These are phyloP conservation scores for Petrophora chlorosata DNA, from an alignment of 2,888 invertebrate species.

Conservation along the genomic window DNA sequence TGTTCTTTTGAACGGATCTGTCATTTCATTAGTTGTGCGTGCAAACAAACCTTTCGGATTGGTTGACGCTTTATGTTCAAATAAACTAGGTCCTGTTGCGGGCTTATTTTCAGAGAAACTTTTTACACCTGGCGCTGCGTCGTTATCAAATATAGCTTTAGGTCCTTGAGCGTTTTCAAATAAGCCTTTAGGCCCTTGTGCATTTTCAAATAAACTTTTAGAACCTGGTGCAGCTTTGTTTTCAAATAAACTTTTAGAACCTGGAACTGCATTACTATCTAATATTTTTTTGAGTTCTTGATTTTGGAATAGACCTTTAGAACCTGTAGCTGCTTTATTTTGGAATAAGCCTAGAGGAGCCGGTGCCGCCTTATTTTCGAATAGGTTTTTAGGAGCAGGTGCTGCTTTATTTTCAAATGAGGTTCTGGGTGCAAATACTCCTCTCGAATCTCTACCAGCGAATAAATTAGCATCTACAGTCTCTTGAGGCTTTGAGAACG, in stretches of 20 bases:
- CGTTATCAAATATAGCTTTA: constrained; percentile 6
- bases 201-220: constrained; percentile 4
- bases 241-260: constrained; percentile 11
- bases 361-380: constrained; percentile 1
- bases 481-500: constrained; percentile 72
- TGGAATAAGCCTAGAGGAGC: background rate
- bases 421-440: constrained; percentile 28
- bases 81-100: constrained; percentile 1
- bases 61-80: constrained; percentile 3
- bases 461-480: constrained; percentile 42
- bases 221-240: background rate
- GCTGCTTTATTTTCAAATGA: constrained; percentile 2
- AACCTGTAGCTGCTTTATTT: background rate
- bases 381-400: background rate
- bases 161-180: constrained; percentile 1
- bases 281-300: background rate
- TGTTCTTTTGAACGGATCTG: constrained; percentile 38
- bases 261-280: background rate
- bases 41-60: constrained; percentile 31
- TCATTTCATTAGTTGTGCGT: constrained; percentile 34
- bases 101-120: constrained; percentile 25
- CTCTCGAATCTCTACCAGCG: constrained; percentile 38
- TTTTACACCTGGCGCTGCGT: background rate
- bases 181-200: constrained; percentile 1
- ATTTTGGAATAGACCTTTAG: constrained; percentile 9